These are phyloP conservation scores for Grapholita molesta DNA, from an alignment of 1,140 invertebrate species.

Conservation along the genomic window DNA sequence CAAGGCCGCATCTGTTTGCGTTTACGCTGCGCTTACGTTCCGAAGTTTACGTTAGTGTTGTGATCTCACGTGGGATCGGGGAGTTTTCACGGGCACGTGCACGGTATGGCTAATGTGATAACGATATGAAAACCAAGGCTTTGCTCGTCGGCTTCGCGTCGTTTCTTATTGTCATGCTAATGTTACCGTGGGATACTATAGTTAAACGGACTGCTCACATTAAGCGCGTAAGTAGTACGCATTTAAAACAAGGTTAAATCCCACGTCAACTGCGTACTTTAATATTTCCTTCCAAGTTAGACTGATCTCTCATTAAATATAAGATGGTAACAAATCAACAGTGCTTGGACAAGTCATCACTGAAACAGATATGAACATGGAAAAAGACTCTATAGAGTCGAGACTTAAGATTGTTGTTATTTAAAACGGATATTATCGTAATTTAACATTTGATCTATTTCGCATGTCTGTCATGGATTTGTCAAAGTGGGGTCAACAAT, in stretches of 20 bases:
- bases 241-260: background rate
- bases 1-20: slow-evolving; percentile 72
- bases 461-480: no score
- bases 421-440: no score
- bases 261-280: background rate
- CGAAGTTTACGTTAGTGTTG: slow-evolving; percentile 46
- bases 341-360: no score
- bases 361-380: no score
- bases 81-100: slow-evolving; percentile 52
- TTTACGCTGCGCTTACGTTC: slow-evolving; percentile 48
- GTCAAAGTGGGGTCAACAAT: no score
- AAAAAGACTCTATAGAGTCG: no score
- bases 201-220: background rate
- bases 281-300: background rate
- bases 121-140: slow-evolving; percentile 32
- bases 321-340: background rate
- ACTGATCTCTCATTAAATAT: background rate
- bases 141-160: slow-evolving; percentile 11
- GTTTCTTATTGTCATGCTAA: slow-evolving; percentile 17
- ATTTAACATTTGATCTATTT: no score
- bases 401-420: no score
- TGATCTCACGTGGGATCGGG: slow-evolving; percentile 35
- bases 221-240: background rate
- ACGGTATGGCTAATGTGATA: slow-evolving; percentile 57
- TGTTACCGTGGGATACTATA: slow-evolving; percentile 5